Percentiles rank a stretch among this genome's conserved stretches.
Evolutionary conservation across 1,140 invertebrate species (phyloP).

Genomic region (Neocloeon triangulifer): DNA sequence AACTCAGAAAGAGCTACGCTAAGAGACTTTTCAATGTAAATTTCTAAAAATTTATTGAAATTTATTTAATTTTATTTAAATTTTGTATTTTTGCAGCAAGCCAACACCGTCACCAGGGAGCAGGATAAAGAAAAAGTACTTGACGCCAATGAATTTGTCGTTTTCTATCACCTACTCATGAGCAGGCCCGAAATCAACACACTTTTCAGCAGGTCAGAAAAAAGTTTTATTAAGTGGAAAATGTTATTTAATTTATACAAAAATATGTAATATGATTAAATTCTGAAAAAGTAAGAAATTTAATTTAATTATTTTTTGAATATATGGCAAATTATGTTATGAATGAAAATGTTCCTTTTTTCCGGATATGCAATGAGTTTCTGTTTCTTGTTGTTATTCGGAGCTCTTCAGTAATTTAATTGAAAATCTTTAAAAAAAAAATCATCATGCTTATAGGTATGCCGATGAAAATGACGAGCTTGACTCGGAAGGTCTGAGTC

Average conservation of each 20-base stretch:
- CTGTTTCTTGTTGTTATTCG: too few relatives aligned
- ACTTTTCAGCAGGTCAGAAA: conserved; percentile 22
- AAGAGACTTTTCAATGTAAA: conserved; percentile 18
- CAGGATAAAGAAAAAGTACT: conserved; percentile 21
- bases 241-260: not conserved
- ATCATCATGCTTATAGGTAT: too few relatives aligned
- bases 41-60: conserved; percentile 6
- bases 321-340: not conserved
- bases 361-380: conserved; percentile 10
- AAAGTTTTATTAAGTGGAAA: not conserved
- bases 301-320: not conserved
- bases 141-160: conserved; percentile 28
- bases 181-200: conserved; percentile 25
- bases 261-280: not conserved
- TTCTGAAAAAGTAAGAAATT: not conserved
- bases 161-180: conserved; percentile 25
- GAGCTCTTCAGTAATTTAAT: too few relatives aligned
- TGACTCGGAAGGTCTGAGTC: too few relatives aligned
- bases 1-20: conserved; percentile 16
- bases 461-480: too few relatives aligned
- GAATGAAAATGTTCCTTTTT: conserved; percentile 8
- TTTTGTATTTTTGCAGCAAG: conserved; percentile 16
- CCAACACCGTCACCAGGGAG: conserved; percentile 20
- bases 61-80: too few relatives aligned
- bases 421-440: too few relatives aligned